These are phyloP conservation scores for Oreohelix idahoensis DNA, from an alignment of 1,140 invertebrate species.

Conservation along the genomic window DNA sequence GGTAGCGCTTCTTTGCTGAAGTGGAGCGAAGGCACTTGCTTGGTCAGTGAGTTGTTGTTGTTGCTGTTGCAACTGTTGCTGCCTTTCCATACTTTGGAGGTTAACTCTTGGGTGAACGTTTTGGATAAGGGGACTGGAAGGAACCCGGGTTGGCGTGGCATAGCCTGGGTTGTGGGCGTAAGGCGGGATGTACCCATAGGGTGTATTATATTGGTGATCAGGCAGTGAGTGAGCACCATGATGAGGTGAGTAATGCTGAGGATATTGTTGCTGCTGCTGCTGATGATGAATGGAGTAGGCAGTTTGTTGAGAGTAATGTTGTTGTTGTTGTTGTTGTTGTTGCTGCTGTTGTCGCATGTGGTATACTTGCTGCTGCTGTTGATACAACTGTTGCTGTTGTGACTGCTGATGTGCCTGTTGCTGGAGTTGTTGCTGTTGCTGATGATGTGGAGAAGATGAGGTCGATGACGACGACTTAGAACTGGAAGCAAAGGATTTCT, in stretches of 20 bases:
- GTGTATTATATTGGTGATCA: conserved; percentile 28
- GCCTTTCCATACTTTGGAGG: conserved; percentile 39
- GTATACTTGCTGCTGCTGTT: conserved; percentile 27
- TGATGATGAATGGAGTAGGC: conserved; percentile 33
- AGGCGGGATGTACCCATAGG: conserved; percentile 35
- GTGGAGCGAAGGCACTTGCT: conserved; percentile 32
- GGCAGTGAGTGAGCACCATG: conserved; percentile 16
- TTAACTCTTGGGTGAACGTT: conserved; percentile 46
- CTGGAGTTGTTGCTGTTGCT: conserved; percentile 45
- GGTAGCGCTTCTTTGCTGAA: conserved; percentile 5
- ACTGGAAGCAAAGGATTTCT: conserved; percentile 35
- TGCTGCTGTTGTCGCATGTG: conserved; percentile 34
- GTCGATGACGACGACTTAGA: conserved; percentile 41
- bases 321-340: conserved; percentile 35
- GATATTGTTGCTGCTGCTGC: conserved; percentile 45
- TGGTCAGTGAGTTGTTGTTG: conserved; percentile 11
- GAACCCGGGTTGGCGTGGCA: conserved; percentile 43
- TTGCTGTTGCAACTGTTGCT: conserved; percentile 28
- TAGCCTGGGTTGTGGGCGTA: conserved; percentile 45
- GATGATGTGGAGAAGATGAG: conserved; percentile 22
- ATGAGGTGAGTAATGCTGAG: conserved; percentile 20
- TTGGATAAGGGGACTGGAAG: conserved; percentile 45
- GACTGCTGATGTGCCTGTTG: conserved; percentile 45
- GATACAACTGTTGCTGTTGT: conserved; percentile 44
- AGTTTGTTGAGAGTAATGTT: conserved; percentile 38